Base-by-base conservation (phyloP, 2,888 invertebrate genomes). In the Drosophila mettleri region DNA sequence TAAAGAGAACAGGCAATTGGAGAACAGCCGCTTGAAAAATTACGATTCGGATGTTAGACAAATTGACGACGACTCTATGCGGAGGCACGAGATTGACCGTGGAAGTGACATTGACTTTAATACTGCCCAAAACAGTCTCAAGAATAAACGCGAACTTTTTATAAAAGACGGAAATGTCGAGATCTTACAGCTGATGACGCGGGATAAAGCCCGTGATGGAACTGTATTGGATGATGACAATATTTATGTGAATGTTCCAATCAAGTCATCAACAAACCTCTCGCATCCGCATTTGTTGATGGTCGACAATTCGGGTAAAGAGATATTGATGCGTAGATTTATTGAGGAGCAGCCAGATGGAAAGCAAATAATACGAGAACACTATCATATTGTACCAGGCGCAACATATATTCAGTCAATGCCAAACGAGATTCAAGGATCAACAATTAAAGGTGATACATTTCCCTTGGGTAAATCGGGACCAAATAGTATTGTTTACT, bases 121-220 rank as follows among this genome's bases (percentile, higher is more conserved):
- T 12, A 86, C 86, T 0, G 88, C 78, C 0, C 80, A 89, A 1
- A 90, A 89, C 31, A 91, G 91, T 60, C 74, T 91, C 5, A 90
- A 89, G 69, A 92, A 93, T 51, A 93, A 94, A 53, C 93, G 96
- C 66, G 95, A 96, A 84, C 94, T 95, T 84, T 97, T 96, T 86
- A 96, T 96, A 41, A 95, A 96, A 87, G 96, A 97, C 86, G 97
- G 97, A 0, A 96, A 97, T 86, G 95, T 97, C 1, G 97, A 97
- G 93, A 96, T 97, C 68, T 92, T 97, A 52, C 93, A 96, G 70
- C 92, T 97, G 53, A 95, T 97, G 53, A 96, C 96, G 0, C 93
- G 96, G 85, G 96, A 95, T 14, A 94, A 95, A 69, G 93, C 93
- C 57, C 78, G 89, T 1, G 90, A 91, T 36, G 78, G 74, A 0